Evolutionary conservation across 2,888 invertebrate genomes (phyloP).

Genomic region (Clusia tigrina): DNA sequence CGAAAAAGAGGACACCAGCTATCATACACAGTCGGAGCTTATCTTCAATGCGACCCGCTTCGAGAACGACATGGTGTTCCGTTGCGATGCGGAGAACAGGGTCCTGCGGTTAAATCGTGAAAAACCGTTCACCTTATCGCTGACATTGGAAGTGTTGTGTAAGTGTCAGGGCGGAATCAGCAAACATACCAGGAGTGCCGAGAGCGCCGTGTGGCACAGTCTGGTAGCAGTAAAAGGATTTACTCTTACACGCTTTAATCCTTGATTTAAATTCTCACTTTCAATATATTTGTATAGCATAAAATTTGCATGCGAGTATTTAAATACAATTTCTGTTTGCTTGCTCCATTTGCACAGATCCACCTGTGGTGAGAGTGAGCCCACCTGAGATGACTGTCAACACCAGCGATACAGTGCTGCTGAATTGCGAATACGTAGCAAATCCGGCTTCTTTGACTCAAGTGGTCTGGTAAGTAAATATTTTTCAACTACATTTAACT

Average conservation of each 20-base stretch:
- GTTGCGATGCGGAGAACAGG: slow-evolving; percentile 83
- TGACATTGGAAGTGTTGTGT: slow-evolving; percentile 86
- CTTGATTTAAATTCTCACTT: no score
- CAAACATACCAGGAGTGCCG: no score
- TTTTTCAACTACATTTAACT: no score
- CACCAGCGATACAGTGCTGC: slow-evolving; percentile 77
- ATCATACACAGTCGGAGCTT: slow-evolving; percentile 79
- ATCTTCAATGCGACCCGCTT: slow-evolving; percentile 81
- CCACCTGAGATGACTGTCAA: slow-evolving; percentile 81
- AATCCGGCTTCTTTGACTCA: slow-evolving; percentile 82
- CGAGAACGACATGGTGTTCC: slow-evolving; percentile 81
- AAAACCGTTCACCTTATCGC: slow-evolving; percentile 76
- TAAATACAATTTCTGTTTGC: no score
- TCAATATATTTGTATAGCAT: no score
- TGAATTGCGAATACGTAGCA: slow-evolving; percentile 84
- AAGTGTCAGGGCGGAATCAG: no score
- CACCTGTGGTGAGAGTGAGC: slow-evolving; percentile 80
- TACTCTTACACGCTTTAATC: no score
- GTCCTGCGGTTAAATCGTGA: slow-evolving; percentile 78
- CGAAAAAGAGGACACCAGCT: slow-evolving; percentile 74
- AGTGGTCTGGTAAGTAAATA: slow-evolving; percentile 76
- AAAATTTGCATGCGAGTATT: no score
- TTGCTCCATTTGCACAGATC: slow-evolving; percentile 76
- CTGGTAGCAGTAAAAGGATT: no score
- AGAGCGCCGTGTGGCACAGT: no score